These are phyloP conservation scores for Heliconius nattereri DNA, from an alignment of 1,140 invertebrate genomes.

Conservation along the genomic window DNA sequence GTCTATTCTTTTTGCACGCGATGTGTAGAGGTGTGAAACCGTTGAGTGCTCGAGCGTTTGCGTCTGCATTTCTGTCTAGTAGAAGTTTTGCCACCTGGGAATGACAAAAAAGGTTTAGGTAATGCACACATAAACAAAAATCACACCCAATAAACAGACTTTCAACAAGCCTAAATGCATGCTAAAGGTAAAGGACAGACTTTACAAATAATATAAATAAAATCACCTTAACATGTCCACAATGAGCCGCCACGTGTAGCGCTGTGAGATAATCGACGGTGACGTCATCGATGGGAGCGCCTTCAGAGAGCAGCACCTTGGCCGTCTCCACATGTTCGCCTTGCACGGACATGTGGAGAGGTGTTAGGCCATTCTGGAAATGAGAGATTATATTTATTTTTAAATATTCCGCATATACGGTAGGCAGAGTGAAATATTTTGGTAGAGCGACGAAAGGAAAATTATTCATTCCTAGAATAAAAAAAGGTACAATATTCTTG, in stretches of 20 bases:
- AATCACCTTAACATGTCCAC: constrained; percentile 91
- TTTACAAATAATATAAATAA: no score
- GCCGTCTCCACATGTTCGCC: constrained; percentile 99
- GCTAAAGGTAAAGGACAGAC: no score
- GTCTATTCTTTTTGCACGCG: constrained; percentile 99
- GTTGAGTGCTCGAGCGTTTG: constrained; percentile 97
- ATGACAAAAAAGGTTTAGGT: not conserved
- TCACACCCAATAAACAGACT: no score
- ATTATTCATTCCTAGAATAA: no score
- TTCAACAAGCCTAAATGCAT: no score
- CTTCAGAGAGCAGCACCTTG: constrained; percentile 95
- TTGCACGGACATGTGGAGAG: constrained; percentile 98
- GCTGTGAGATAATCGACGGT: constrained; percentile 99
- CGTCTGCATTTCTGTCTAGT: constrained; percentile 88
- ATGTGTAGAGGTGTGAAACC: constrained; percentile 99
- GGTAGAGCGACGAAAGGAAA: no score
- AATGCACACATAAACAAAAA: no score
- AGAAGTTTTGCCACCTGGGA: constrained; percentile 94
- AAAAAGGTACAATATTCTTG: no score
- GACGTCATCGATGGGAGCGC: constrained; percentile 99
- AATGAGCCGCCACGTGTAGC: constrained; percentile 97
- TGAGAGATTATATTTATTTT: constrained; percentile 6
- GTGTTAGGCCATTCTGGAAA: constrained; percentile 92
- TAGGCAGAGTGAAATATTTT: no score
- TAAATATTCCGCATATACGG: not conserved